These are phyloP conservation scores for Smithornis capensis DNA, from an alignment of 2,113 vertebrate genomes.

Conservation along the genomic window DNA sequence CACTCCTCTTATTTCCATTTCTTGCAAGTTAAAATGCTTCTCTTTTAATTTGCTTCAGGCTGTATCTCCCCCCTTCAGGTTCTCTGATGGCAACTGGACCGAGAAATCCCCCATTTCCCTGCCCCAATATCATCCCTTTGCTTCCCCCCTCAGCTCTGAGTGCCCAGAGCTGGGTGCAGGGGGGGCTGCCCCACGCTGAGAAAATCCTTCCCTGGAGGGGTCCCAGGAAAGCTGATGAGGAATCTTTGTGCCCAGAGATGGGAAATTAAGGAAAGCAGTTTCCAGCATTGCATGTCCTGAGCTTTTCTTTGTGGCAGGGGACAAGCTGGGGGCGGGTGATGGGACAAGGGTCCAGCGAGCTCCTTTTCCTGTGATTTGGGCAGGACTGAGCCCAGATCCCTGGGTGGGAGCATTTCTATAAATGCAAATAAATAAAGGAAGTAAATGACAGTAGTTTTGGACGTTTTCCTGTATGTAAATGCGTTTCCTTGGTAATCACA, in stretches of 20 bases:
- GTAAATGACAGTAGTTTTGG: conserved; percentile 49
- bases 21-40: conserved; percentile 14
- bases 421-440: conserved; percentile 40
- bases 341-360: neutral
- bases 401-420: conserved; percentile 9
- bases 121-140: fast-evolving
- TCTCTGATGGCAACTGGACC: neutral
- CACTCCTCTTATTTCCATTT: conserved; percentile 52
- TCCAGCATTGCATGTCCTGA: fast-evolving
- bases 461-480: conserved; percentile 59
- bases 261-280: neutral
- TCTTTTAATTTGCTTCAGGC: conserved; percentile 13
- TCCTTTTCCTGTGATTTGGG: fast-evolving
- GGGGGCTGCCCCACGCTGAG: neutral
- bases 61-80: neutral
- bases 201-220: neutral
- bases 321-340: neutral
- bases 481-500: conserved; percentile 69
- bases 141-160: neutral
- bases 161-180: neutral
- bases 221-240: neutral
- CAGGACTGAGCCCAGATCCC: neutral
- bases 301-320: fast-evolving
- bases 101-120: neutral
- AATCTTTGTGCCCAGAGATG: neutral